Percentiles rank a stretch among this genome's conserved stretches.
Evolutionary conservation across 2,113 vertebrate species (phyloP).

Genomic region (Ceuthmochares aereus): DNA sequence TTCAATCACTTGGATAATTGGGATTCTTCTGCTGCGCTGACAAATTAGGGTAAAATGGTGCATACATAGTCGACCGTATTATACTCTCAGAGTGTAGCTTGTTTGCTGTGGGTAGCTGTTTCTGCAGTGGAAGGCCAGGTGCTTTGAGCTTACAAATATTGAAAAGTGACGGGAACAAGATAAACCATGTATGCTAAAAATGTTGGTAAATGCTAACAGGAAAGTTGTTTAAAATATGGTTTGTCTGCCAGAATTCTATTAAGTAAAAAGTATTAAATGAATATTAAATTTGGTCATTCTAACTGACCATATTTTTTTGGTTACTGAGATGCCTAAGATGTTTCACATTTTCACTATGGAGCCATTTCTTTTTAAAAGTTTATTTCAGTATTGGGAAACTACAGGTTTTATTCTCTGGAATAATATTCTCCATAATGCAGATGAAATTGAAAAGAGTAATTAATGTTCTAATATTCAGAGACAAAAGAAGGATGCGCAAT

Average conservation of each 20-base stretch:
- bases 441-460: background rate
- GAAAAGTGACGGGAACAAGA: background rate
- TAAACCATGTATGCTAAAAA: background rate
- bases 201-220: background rate
- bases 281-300: background rate
- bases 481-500: background rate
- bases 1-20: slow-evolving; percentile 46
- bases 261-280: background rate
- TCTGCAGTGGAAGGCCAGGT: background rate
- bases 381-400: background rate
- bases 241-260: background rate
- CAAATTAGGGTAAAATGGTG: slow-evolving; percentile 32
- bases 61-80: background rate
- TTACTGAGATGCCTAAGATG: background rate
- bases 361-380: background rate
- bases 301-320: background rate
- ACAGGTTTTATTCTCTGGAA: fast-evolving
- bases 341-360: background rate
- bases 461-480: background rate
- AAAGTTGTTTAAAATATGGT: background rate
- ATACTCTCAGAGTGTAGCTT: background rate
- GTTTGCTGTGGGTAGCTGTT: background rate
- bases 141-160: background rate
- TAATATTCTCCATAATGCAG: background rate
- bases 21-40: slow-evolving; percentile 6